Evolutionary conservation across 2,113 vertebrate species (phyloP), one percentile per base, ranked within the genome.

Genomic region (Taurulus bubalis): DNA sequence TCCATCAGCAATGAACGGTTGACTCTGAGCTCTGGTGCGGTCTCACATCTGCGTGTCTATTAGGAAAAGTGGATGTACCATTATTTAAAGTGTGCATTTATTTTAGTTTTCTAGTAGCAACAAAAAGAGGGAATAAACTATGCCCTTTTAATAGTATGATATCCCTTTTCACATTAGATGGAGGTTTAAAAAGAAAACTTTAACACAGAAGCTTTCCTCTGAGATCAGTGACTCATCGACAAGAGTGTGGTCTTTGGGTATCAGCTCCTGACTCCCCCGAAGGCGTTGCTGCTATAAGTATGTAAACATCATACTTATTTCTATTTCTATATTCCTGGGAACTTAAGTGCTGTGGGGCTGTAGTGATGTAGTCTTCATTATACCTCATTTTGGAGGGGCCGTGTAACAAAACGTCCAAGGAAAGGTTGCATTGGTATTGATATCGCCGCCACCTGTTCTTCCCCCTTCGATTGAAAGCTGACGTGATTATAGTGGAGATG

Each of bases 401-500:
- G 8, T 26, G 22, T 22, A 26, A 22, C 20, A 26, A 63, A 62
- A 28, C 16, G 1, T 42, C 11, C 11, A 45, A 15, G n/a, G 3
- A 40, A 26, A 8, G 38, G 28, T 42, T 53, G 6, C 42, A 14
- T 60, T 24, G n/a, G 32, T 40, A 42, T 66, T 59, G 58, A 60
- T 14, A 71, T 15, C n/a, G 20, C 30, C 16, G 16, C 7, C 6
- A 49, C 16, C 32, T 65, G 36, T 71, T 18, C 59, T 24, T 87
- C 70, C 60, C 78, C 56, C 73, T 75, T 53, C 30, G 66, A 85
- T 22, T 71, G 68, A 81, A 79, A 68, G 79, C 82, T 55, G 77
- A 80, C 62, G 51, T 82, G 72, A 91, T 87, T 82, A 78, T 32
- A 79, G 77, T 82, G 80, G 56, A 82, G 71, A 83, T 58, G 70